These are phyloP conservation scores for Strigamia crassipes DNA, from an alignment of 2,888 invertebrate species.

Conservation along the genomic window DNA sequence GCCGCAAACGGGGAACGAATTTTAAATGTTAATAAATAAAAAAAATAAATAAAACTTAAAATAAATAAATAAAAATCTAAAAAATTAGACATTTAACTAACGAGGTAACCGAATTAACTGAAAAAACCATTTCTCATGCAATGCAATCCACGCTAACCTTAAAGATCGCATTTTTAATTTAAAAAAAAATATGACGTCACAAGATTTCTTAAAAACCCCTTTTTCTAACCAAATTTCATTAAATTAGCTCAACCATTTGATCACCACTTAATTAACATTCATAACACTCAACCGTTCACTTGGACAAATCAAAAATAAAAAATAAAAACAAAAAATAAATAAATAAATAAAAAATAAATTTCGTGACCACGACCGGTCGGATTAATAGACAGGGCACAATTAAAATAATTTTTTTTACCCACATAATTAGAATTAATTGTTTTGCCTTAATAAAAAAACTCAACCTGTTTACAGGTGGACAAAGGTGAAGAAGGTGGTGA, in stretches of 20 bases:
- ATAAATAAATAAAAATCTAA: not conserved
- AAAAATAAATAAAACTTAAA: not conserved
- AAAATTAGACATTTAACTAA: not conserved
- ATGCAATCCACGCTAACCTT: not conserved
- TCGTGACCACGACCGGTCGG: not conserved
- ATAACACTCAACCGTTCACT: constrained; percentile 3
- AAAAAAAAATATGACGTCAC: not conserved
- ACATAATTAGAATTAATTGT: not conserved
- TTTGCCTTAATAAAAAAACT: constrained; percentile 30
- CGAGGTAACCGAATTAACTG: too few species aligned
- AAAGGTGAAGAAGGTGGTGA: constrained; percentile 37
- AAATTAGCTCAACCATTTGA: constrained; percentile 24
- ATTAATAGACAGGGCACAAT: constrained; percentile 4
- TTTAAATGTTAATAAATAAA: not conserved
- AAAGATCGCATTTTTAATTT: not conserved
- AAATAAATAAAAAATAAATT: too few species aligned
- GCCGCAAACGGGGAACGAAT: constrained; percentile 23
- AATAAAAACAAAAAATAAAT: not conserved
- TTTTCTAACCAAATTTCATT: not conserved
- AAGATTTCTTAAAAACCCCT: not conserved
- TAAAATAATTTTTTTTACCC: constrained; percentile 10
- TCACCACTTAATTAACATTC: not conserved
- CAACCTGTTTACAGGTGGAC: constrained; percentile 37
- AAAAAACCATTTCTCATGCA: constrained; percentile 5
- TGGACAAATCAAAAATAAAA: not conserved